These are phyloP conservation scores for Rhinatrema bivittatum DNA, from an alignment of 2,797 vertebrate species.

Conservation along the genomic window DNA sequence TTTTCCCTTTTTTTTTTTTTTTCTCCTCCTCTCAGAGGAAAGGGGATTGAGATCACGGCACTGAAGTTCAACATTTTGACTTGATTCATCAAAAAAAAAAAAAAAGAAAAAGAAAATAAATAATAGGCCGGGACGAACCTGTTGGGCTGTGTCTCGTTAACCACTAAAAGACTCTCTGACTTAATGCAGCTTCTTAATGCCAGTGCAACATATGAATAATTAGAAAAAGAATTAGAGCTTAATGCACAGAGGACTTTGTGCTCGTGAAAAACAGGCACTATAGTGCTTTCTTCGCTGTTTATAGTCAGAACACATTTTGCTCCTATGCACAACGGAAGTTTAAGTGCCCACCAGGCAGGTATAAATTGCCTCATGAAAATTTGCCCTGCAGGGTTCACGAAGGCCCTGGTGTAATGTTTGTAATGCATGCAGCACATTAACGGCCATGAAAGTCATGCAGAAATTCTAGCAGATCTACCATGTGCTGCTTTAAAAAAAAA, in stretches of 20 bases:
- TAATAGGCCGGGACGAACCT: constrained; percentile 40
- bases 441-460: constrained; percentile 32
- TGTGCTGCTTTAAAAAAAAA: no score
- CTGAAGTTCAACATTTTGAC: constrained; percentile 71
- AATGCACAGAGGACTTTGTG: constrained; percentile 18
- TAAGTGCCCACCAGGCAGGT: constrained; percentile 50
- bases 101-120: neutral
- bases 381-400: constrained; percentile 38
- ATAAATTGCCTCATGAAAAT: constrained; percentile 60
- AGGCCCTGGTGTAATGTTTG: constrained; percentile 46
- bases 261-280: constrained; percentile 13
- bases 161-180: constrained; percentile 38
- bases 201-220: neutral
- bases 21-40: no score
- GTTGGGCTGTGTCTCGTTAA: constrained; percentile 60
- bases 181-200: constrained; percentile 20
- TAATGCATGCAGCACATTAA: constrained; percentile 48
- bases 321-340: constrained; percentile 41
- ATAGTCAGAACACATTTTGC: constrained; percentile 38
- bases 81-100: constrained; percentile 57
- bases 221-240: constrained; percentile 8
- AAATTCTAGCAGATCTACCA: no score
- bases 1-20: no score
- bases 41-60: constrained; percentile 60
- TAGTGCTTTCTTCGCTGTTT: constrained; percentile 33